Conservation (phyloP, 1,140 invertebrate species). For the Pomacea maculata region DNA sequence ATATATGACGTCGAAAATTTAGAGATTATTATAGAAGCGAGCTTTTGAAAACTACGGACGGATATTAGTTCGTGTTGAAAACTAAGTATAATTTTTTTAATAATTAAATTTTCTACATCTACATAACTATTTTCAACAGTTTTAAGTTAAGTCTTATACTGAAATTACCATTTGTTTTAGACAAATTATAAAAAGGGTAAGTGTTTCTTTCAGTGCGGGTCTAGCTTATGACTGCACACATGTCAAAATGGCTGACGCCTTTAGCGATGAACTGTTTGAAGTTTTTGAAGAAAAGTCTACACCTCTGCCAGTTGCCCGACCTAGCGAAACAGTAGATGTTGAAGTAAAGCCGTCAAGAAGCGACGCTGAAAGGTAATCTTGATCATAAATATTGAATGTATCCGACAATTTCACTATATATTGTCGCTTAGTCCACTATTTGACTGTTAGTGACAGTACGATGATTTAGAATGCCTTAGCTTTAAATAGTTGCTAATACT, state of each 20-base stretch:
- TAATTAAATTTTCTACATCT: slow-evolving; percentile 3
- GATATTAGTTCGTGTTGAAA: too few relatives aligned
- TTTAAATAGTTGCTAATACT: background rate
- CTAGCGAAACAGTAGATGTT: slow-evolving; percentile 1
- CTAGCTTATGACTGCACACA: background rate
- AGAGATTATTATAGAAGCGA: background rate
- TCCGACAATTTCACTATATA: background rate
- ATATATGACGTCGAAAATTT: background rate
- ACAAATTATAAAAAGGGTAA: too few relatives aligned
- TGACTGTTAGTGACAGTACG: background rate
- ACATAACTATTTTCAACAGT: background rate
- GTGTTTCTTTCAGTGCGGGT: background rate
- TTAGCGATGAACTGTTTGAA: slow-evolving; percentile 68
- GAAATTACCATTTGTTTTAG: background rate
- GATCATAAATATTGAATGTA: background rate
- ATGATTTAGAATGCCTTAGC: background rate
- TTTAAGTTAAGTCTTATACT: too few relatives aligned
- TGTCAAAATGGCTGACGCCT: slow-evolving; percentile 51
- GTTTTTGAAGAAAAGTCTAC: slow-evolving; percentile 68
- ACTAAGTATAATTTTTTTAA: background rate
- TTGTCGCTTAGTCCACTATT: background rate
- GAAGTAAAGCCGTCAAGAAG: slow-evolving; percentile 7
- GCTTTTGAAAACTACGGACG: too few relatives aligned
- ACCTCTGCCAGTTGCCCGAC: slow-evolving; percentile 8
- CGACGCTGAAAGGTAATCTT: background rate